These are phyloP conservation scores for Oscheius sp. DNA, from an alignment of 2,888 invertebrate species.

Conservation along the genomic window DNA sequence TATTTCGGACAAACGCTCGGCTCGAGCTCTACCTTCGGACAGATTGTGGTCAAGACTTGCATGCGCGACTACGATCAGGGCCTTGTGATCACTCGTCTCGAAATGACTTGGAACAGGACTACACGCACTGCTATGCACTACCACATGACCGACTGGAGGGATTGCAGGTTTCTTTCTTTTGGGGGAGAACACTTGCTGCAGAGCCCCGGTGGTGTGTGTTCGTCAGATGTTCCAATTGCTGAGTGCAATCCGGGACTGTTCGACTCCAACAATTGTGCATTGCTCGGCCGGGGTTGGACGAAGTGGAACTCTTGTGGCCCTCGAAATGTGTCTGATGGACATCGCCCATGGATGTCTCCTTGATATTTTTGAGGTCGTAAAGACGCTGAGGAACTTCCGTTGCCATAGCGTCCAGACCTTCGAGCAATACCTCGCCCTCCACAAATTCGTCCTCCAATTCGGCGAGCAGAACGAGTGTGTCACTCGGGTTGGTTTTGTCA, in stretches of 20 bases:
- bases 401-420: constrained; percentile 39
- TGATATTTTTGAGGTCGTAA: constrained; percentile 32
- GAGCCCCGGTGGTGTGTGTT: neutral
- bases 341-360: neutral
- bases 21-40: neutral
- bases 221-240: constrained; percentile 11
- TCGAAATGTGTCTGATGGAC: constrained; percentile 28
- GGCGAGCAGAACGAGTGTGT: constrained; percentile 25
- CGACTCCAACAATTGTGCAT: constrained; percentile 36
- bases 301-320: constrained; percentile 24
- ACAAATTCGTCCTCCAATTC: constrained; percentile 40
- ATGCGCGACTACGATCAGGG: neutral
- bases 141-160: constrained; percentile 43
- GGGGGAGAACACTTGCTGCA: too few species aligned
- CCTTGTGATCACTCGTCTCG: neutral
- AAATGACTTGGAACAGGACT: constrained; percentile 25
- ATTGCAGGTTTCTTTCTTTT: too few species aligned
- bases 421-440: constrained; percentile 43
- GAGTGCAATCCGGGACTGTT: neutral
- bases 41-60: neutral
- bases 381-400: constrained; percentile 27
- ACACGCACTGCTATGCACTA: constrained; percentile 33
- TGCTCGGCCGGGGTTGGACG: constrained; percentile 45
- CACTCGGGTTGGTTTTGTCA: too few species aligned
- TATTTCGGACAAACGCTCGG: constrained; percentile 27